phyloP scores from a whole-genome alignment of 1,140 invertebrate genomes.

The Cydia fagiglandana region DNA sequence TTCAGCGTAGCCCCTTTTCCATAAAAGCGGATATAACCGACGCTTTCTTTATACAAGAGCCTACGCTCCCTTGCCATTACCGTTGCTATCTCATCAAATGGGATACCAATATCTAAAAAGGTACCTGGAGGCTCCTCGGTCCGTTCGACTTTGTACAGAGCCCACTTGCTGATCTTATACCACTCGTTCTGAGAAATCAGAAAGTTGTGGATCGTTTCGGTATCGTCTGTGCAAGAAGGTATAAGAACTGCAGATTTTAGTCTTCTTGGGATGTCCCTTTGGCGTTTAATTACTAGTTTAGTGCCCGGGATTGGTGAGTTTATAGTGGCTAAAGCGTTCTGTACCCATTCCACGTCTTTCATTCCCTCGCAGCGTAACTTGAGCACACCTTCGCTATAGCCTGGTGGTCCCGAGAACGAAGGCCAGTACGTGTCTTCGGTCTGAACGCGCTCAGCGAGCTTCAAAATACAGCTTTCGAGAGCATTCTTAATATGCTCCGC shows the following conservation, averaged over 20 bases:
- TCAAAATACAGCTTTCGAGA: neutral
- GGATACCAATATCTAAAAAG: neutral
- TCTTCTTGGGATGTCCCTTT: neutral
- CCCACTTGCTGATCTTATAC: neutral
- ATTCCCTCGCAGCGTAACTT: neutral
- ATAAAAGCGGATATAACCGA: neutral
- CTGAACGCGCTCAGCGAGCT: neutral
- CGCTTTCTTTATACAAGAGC: neutral
- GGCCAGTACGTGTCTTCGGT: neutral
- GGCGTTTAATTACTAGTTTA: neutral
- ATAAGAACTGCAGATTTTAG: neutral
- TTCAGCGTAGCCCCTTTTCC: neutral
- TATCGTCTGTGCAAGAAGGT: neutral
- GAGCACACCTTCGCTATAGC: neutral
- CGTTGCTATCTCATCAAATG: neutral
- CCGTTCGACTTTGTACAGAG: neutral
- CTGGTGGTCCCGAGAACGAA: neutral
- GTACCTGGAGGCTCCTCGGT: neutral
- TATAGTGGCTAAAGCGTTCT: neutral
- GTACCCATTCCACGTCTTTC: neutral
- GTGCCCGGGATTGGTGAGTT: neutral
- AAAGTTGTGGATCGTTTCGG: neutral
- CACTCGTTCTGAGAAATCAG: neutral
- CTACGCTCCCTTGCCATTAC: neutral
- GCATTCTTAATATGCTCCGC: neutral